A percentile compares a stretch with the other conserved stretches of the same genome.
Conservation (phyloP, 37 sponge, comb jelly and placozoan genomes). For the Spongilla lacustris region DNA sequence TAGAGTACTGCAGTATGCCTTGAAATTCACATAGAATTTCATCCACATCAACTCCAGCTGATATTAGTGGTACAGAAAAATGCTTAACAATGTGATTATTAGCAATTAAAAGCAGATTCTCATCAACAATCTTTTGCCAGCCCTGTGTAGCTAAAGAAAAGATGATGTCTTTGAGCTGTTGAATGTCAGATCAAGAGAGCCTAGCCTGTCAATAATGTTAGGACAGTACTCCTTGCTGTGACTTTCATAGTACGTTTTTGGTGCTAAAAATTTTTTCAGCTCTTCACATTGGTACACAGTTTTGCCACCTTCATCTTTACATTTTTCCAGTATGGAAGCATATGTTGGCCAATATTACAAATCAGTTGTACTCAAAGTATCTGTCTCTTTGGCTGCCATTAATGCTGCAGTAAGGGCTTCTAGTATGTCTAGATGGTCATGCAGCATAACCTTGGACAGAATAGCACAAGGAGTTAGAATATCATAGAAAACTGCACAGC, state of each 20-base stretch:
- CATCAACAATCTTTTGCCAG: constrained; percentile 65
- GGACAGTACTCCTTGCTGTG: constrained; percentile 52
- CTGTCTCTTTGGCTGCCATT: constrained; percentile 45
- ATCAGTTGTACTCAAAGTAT: constrained; percentile 54
- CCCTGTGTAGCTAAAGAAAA: constrained; percentile 62
- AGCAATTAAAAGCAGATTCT: constrained; percentile 38
- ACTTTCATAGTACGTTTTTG: constrained; percentile 29
- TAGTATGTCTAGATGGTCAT: constrained; percentile 53
- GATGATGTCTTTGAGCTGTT: constrained; percentile 60
- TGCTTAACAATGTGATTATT: constrained; percentile 46
- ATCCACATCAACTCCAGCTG: constrained; percentile 40
- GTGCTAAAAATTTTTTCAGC: constrained; percentile 38
- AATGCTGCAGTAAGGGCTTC: constrained; percentile 53
- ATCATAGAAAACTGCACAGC: constrained; percentile 69
- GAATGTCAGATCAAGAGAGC: constrained; percentile 63
- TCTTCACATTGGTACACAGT: constrained; percentile 53
- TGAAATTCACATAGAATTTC: constrained; percentile 49
- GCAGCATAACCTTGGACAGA: constrained; percentile 66
- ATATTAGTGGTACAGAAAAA: constrained; percentile 45
- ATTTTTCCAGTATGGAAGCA: constrained; percentile 57
- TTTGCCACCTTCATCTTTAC: constrained; percentile 32
- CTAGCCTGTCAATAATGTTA: constrained; percentile 56
- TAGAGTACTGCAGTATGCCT: constrained; percentile 51
- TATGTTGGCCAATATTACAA: constrained; percentile 61
- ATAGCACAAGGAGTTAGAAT: constrained; percentile 62